phyloP scores from a whole-genome alignment of 2,888 invertebrate species.

The Polymixis lichenea region DNA sequence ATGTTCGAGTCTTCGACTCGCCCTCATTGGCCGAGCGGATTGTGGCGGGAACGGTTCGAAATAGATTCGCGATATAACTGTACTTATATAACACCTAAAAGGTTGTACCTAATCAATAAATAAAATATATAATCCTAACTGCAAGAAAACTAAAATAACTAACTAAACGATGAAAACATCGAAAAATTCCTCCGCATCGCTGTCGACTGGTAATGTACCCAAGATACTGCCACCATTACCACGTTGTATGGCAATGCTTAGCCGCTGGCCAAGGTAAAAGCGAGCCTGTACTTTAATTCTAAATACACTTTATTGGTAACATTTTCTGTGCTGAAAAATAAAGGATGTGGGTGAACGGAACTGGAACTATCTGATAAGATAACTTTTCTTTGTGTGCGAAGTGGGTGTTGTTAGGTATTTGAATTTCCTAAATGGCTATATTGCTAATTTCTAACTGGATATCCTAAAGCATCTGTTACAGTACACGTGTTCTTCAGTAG shows the following conservation, averaged over 20 bases:
- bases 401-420: not conserved
- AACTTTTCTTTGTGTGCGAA: not conserved
- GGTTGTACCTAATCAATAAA: not conserved
- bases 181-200: not conserved
- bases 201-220: not conserved
- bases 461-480: not conserved
- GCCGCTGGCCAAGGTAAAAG: not conserved
- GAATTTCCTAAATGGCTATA: not conserved
- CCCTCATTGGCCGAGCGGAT: too few species aligned
- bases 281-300: slow-evolving; percentile 1
- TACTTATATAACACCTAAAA: too few species aligned
- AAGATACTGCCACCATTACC: not conserved
- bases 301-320: slow-evolving; percentile 11
- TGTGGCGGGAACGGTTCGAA: too few species aligned
- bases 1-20: too few species aligned
- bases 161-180: not conserved
- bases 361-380: slow-evolving; percentile 1
- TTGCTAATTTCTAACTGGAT: not conserved
- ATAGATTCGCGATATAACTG: too few species aligned
- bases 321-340: not conserved
- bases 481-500: too few species aligned
- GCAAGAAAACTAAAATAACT: not conserved
- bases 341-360: not conserved
- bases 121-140: not conserved
- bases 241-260: not conserved